A percentile compares a stretch with the other conserved stretches of the same genome.
Conservation (phyloP, 2,888 invertebrate species). For the Choristoneura rosaceana region DNA sequence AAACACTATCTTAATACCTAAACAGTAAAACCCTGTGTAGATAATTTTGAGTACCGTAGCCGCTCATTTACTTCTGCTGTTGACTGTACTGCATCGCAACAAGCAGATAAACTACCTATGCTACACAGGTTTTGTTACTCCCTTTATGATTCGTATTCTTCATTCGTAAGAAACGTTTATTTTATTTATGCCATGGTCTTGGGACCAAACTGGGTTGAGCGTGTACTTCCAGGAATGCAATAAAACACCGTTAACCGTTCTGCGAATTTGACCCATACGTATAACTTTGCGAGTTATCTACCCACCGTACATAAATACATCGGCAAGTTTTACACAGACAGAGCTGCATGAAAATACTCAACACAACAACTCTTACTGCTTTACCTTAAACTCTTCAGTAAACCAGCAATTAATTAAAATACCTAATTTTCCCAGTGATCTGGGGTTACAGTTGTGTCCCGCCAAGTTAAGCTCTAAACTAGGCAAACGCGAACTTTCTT, state of each 20-base stretch:
- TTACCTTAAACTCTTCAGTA: no score
- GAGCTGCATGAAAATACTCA: no score
- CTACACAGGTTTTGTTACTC: not conserved
- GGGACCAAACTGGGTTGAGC: not conserved
- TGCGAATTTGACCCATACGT: not conserved
- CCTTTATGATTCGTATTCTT: not conserved
- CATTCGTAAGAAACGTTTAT: not conserved
- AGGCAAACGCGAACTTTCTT: no score
- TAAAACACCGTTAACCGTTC: constrained; percentile 5
- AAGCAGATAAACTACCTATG: not conserved
- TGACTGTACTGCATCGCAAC: not conserved
- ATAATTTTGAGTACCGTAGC: no score
- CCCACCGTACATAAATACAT: not conserved
- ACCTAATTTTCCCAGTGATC: no score
- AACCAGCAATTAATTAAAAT: no score
- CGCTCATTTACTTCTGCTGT: no score
- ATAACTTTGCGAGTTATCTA: not conserved
- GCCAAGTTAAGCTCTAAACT: no score
- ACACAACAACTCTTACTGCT: no score
- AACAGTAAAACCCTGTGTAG: no score
- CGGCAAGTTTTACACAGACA: not conserved
- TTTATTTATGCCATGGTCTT: not conserved
- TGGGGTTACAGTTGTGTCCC: no score
- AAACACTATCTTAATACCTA: no score
- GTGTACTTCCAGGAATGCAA: not conserved